Evolutionary conservation across 2,888 invertebrate species (phyloP), one percentile per base, ranked within the genome.

Genomic region (Adelphocoris suturalis): DNA sequence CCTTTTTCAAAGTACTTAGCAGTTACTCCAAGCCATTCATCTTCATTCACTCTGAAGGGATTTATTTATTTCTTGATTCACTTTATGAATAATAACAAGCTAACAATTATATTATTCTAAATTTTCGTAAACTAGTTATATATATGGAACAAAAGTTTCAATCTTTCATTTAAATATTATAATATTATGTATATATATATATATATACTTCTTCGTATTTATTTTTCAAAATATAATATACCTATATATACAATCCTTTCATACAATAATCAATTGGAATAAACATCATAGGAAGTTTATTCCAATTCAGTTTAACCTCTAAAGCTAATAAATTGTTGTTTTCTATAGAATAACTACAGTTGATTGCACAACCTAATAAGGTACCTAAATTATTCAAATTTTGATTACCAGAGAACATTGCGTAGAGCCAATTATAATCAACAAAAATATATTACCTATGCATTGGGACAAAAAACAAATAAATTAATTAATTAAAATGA

Each of bases 211-310:
- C 23, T 23, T 68, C 23, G 27, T 23, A 68, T 68, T 3, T 68
- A 68, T 68, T 19, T 68, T 68, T 68, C 68, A 68, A 68, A 68
- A 68, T 68, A 68, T 68, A 68, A 68, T 68, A 68, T 68, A 68
- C 23, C 27, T 68, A 68, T 27, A n/a, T n/a, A n/a, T 57, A 57
- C 57, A 57, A 68, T 68, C 23, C 19, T 68, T 27, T 23, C 68
- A 68, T 68, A 68, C 23, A 19, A n/a, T 16, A 57, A 57, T 68
- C 68, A 19, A 23, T n/a, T n/a, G n/a, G 68, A 23, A 0, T 68
- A 68, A 4, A 37, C 37, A n/a, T 61, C 13, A 61, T 23, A 68
- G 37, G 37, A 37, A 37, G 37, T 37, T 37, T 37, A 37, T 37
- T n/a, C 37, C 37, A 37, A 37, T 37, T 37, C 37, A 37, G 7